Base-by-base conservation (phyloP, 53 echinoderm and acorn worm genomes). In the Mesocentrotus franciscanus region DNA sequence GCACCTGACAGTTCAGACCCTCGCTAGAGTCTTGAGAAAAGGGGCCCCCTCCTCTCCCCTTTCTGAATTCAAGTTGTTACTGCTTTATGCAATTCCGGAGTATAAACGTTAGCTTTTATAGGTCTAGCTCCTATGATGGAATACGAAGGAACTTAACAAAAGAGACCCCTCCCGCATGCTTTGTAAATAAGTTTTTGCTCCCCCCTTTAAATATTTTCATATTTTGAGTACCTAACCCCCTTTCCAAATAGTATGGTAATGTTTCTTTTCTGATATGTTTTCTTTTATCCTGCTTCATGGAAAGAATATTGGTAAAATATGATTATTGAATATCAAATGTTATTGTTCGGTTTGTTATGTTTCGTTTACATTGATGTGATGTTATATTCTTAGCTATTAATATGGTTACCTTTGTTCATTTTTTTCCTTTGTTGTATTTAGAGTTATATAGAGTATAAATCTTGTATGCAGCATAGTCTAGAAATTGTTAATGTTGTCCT, bases 281-380 rank as follows among this genome's bases (percentile, higher is more conserved):
- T 58, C 26, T 58, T 56, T 56, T 7, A 87, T 58, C 26, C 58
- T 58, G 59, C 87, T 87, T 56, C 87, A 87, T 87, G 26, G 87
- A 87, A 85, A 87, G 87, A 58, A n/a, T 33, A n/a, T 59, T 56
- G 87, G 87, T 87, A 87, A 87, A 87, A 59, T 18, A 74, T 30
- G 12, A 30, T 18, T 81, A 42, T 13, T 30, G 2, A 12, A 0
- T 42, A 22, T 13, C 4, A 76, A 27, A 14, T 32, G 11, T 20
- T 72, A 18, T 49, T 81, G 42, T 12, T 13, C 42, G 36, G 36
- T 13, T 20, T 81, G 49, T 49, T 49, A 49, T 64, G 5, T 79
- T 39, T 81, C 20, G 36, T 39, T 81, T 81, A 20, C 22, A 42
- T 39, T 81, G 42, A 9, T 81, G 36, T 79, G 36, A 6, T 30